Evolutionary conservation across 2,888 invertebrate species (phyloP), one percentile per base, ranked within the genome.

Genomic region (Drosophila anceps): DNA sequence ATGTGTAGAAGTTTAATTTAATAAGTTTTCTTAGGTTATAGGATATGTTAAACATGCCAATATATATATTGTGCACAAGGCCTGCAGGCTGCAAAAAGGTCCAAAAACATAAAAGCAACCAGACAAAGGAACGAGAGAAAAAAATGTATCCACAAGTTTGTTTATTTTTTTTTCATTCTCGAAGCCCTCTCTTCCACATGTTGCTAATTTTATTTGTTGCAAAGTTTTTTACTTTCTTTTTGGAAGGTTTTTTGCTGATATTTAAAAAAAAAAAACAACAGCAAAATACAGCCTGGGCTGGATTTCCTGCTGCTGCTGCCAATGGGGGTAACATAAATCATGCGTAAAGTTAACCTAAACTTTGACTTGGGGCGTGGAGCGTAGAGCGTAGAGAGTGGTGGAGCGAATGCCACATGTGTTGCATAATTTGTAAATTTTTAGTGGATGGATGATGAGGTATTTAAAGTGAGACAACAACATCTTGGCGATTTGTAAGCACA

Each of bases 1-100:
- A 86, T 90, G 81, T 87, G 90, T 87, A 87, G 70, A 90, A 88
- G 81, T 87, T 87, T 87, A 87, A 90, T 90, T 87, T 90, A 88
- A 86, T 86, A 90, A 90, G 90, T 85, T 87, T 41, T 65, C 77
- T 68, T 66, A 44, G 75, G 66, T 72, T 73, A 69, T 69, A 58
- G 76, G 77, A 81, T 88, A 90, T 85, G 86, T 88, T 90, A 90
- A 86, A 81, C 88, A 88, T 70, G 73, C 77, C 72, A 31, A 20
- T 69, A 86, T 84, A 78, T 69, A 86, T 72, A 76, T 84, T 72
- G 62, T 73, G 69, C 51, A 39, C 9, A 35, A 29, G 27, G 69
- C 69, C 66, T 58, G 71, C 70, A 61, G 76, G 60, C 57, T 10
- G 12, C 9, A 41, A 33, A 48, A 41, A 70, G 69, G 54, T 69